Evolutionary conservation across 1,140 invertebrate genomes (phyloP), one percentile per base, ranked within the genome.

Genomic region (Pogonus chalceus): DNA sequence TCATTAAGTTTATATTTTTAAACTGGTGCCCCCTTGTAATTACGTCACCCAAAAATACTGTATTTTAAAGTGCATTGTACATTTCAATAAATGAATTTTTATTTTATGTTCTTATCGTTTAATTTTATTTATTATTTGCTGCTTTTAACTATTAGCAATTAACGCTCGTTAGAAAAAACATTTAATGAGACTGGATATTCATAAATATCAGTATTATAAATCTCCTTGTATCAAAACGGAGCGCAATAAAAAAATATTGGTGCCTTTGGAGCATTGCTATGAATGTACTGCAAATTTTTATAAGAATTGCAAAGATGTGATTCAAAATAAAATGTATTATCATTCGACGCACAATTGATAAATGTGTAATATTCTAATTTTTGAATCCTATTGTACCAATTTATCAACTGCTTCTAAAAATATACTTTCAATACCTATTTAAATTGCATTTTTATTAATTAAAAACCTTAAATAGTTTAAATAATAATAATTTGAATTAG

Each of bases 191-290:
- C n/a, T n/a, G n/a, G n/a, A n/a, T n/a, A 31, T 31, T 31, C 18
- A 12, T 9, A 12, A 43, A 43, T 43, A 43, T 43, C 37, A 43
- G 37, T 43, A 43, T 43, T 43, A 43, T 12, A 12, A 4, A 43
- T 16, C 18, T 4, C 37, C 37, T 43, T 43, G 7, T 43, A 31
- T 31, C 26, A 31, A 43, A 43, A 43, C n/a, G 9, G 37, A 43
- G 37, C 37, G 37, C 37, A 43, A 43, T 43, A 43, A 43, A 10
- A 18, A 43, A 43, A 43, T 43, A 31, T 31, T 43, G 37, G 37
- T 43, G 37, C 37, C 37, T 43, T 43, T 14, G 37, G 18, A 43
- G 37, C 37, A 43, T 43, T 43, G 26, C 26, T 31, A 14, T 31
- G n/a, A n/a, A n/a, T 18, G 37, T 43, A 43, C 37, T 43, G 37